Base-by-base conservation (phyloP, 1,140 invertebrate species). In the Alviniconcha marisindica region DNA sequence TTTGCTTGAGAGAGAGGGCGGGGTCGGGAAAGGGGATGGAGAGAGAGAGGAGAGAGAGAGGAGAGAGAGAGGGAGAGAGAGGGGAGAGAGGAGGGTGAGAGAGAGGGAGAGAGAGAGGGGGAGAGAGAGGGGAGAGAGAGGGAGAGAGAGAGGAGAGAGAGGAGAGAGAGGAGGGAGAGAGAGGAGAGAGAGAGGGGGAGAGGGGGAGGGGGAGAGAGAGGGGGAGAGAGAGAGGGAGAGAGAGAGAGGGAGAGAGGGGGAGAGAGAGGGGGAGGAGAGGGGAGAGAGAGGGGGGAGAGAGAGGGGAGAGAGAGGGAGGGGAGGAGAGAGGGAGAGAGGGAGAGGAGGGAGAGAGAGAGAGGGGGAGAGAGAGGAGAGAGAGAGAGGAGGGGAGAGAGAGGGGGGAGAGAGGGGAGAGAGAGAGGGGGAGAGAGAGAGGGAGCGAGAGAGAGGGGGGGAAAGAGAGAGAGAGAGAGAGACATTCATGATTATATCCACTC, bases 261-360 rank as follows among this genome's bases (percentile, higher is more conserved):
- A 36, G 33, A 36, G 33, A 36, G 33, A 36, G 33, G n/a, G 33
- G n/a, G 33, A 36, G 33, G n/a, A 28, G n/a, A 28, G n/a, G 33
- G n/a, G 33, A 36, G 33, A 36, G 33, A 36, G 33, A 36, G 66
- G n/a, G 66, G n/a, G 66, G n/a, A n/a, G n/a, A n/a, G n/a, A 28
- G n/a, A n/a, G n/a, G 66, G n/a, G 66, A 69, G 66, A 69, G 66
- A 69, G 66, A 69, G 66, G n/a, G 66, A 69, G 66, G n/a, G 66
- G 33, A n/a, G 33, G 73, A 40, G 28, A 40, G 33, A 76, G n/a
- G 36, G 63, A 69, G 63, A 69, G 63, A 73, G 36, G n/a, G 21
- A 31, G 18, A 21, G 0, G 38, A 73, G 10, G 36, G 63, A 69
- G 12, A 69, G 63, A 69, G 10, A 28, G 63, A 69, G 12, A 69